These are phyloP conservation scores for Abrostola triplasia DNA, from an alignment of 2,888 invertebrate genomes.

Conservation along the genomic window DNA sequence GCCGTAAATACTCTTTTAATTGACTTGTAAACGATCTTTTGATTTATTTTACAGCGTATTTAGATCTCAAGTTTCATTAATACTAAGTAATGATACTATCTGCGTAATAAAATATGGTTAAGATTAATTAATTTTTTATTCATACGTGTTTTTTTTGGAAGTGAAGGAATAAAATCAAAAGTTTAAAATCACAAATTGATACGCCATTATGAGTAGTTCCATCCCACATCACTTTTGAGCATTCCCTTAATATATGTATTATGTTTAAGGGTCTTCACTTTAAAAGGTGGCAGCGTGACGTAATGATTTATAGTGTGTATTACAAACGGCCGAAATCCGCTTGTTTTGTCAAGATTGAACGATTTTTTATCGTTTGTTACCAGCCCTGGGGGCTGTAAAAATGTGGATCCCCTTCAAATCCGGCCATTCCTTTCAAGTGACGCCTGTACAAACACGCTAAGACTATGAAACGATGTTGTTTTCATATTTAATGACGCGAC, in stretches of 20 bases:
- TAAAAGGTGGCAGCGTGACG: conserved; percentile 22
- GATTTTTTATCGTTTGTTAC: conserved; percentile 42
- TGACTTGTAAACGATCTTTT: not conserved
- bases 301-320: conserved; percentile 42
- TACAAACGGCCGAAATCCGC: conserved; percentile 15
- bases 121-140: too few relatives aligned
- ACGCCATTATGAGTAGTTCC: not conserved
- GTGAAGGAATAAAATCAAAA: not conserved
- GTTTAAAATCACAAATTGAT: not conserved
- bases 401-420: conserved; percentile 39
- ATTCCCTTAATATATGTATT: conserved; percentile 12
- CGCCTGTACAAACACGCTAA: conserved; percentile 42
- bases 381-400: conserved; percentile 46
- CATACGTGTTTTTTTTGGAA: not conserved
- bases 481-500: conserved; percentile 50
- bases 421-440: conserved; percentile 40
- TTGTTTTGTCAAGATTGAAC: conserved; percentile 37
- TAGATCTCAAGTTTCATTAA: not conserved
- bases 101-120: too few relatives aligned
- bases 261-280: conserved; percentile 3
- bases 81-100: not conserved
- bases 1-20: not conserved
- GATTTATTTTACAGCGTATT: not conserved
- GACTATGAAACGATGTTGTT: conserved; percentile 46
- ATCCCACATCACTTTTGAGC: not conserved